Base-by-base conservation (phyloP, 2,113 vertebrate species). In the Bettongia penicillata region DNA sequence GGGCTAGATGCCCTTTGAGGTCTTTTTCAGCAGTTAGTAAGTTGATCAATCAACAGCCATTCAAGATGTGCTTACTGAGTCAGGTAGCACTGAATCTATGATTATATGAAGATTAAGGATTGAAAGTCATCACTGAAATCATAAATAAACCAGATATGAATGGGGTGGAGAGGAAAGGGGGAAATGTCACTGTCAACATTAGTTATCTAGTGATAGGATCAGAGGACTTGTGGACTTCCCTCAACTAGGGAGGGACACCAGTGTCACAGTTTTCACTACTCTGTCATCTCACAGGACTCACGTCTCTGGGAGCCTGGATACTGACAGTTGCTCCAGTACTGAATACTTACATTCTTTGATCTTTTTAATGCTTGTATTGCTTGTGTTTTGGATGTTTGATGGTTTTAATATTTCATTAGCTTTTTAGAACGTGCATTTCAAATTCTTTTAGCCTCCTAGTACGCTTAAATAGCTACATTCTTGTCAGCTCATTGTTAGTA, bases 381-480 rank as follows among this genome's bases (percentile, higher is more conserved):
- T 84, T 84, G n/a, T 84, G 68, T 84, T 84, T 84, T 22, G 6
- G 2, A 84, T 84, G 68, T 43, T 43, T 84, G n/a, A 43, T 43
- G n/a, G n/a, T 84, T 84, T 84, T 84, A 84, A 84, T 84, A 84
- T 84, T 84, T 84, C n/a, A 84, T 84, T 84, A 84, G 68, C 43
- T 43, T 84, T 84, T 84, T 43, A 84, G n/a, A 84, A 84, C 68
- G 22, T 43, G 37, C 68, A 84, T 84, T 43, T 84, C 68, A 84
- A 43, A 84, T 23, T 84, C 68, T 84, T n/a, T n/a, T 84, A 84
- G 19, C 68, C 16, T 84, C 68, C 68, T 84, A 84, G 7, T 84
- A 84, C 43, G 68, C n/a, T 84, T 84, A 84, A 84, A 84, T 84
- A 4, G n/a, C n/a, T 84, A 9, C n/a, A 8, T 84, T 43, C n/a